These are phyloP conservation scores for Cyrtorhinus lividipennis DNA, from an alignment of 1,140 invertebrate species.

Conservation along the genomic window DNA sequence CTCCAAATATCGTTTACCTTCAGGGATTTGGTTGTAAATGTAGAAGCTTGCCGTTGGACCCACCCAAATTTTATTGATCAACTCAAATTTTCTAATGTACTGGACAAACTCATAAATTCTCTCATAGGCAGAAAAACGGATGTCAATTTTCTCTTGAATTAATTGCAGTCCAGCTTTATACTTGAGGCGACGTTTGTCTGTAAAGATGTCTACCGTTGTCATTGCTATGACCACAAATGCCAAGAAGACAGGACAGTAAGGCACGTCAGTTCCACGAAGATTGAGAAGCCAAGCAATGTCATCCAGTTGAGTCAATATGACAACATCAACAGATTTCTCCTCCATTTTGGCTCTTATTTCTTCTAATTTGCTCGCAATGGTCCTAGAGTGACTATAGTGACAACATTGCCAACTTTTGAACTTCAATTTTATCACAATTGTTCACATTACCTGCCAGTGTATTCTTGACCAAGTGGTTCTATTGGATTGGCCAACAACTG, in stretches of 20 bases:
- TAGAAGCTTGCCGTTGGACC: constrained; percentile 51
- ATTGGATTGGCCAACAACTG: background rate
- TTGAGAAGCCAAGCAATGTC: constrained; percentile 87
- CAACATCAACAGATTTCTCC: constrained; percentile 47
- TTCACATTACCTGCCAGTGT: background rate
- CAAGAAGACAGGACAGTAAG: constrained; percentile 96
- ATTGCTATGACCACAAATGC: constrained; percentile 65
- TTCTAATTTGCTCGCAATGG: constrained; percentile 50
- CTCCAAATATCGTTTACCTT: constrained; percentile 34
- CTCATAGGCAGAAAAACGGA: constrained; percentile 35
- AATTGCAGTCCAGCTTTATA: constrained; percentile 46
- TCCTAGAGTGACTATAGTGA: too few relatives aligned
- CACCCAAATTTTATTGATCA: constrained; percentile 45
- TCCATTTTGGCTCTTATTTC: constrained; percentile 52
- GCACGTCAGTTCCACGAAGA: constrained; percentile 87
- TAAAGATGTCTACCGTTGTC: constrained; percentile 52
- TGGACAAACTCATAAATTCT: constrained; percentile 35
- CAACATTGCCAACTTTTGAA: too few relatives aligned
- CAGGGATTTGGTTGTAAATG: constrained; percentile 44
- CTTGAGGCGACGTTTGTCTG: constrained; percentile 47
- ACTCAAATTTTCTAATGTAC: background rate
- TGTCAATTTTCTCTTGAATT: constrained; percentile 20
- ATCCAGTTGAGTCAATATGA: constrained; percentile 77
- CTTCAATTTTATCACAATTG: background rate
- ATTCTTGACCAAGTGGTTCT: background rate